phyloP scores from a whole-genome alignment of 1,140 invertebrate genomes.

The Plectrocnemia conspersa region DNA sequence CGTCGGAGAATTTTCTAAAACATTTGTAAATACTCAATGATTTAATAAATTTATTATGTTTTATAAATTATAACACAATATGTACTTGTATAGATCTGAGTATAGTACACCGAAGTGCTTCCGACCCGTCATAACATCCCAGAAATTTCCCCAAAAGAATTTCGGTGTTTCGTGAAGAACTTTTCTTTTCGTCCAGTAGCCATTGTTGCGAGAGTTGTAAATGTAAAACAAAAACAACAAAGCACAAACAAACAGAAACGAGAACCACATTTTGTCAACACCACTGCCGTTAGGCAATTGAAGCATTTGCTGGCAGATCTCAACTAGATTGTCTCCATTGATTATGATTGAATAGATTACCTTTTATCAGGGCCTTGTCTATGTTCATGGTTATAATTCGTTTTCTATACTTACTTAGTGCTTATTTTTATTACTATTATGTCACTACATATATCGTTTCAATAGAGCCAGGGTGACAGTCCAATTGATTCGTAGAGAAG shows the following conservation, averaged over 20 bases:
- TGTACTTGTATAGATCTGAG: slow-evolving; percentile 28
- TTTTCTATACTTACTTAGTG: too few relatives aligned
- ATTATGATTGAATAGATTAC: too few relatives aligned
- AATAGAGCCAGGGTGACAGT: too few relatives aligned
- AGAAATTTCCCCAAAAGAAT: slow-evolving; percentile 43
- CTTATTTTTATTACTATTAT: too few relatives aligned
- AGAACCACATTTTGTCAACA: too few relatives aligned
- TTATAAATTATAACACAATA: slow-evolving; percentile 1
- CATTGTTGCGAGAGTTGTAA: slow-evolving; percentile 38
- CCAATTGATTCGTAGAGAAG: too few relatives aligned
- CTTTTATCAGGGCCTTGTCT: too few relatives aligned
- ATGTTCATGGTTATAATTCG: too few relatives aligned
- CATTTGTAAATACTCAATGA: slow-evolving; percentile 4
- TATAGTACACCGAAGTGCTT: slow-evolving; percentile 30
- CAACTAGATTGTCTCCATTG: too few relatives aligned
- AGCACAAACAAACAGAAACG: neutral
- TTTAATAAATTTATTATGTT: neutral
- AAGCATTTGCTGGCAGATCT: too few relatives aligned
- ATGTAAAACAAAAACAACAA: slow-evolving; percentile 19
- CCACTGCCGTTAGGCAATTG: too few relatives aligned
- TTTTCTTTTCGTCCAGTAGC: slow-evolving; percentile 46
- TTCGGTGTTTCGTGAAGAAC: slow-evolving; percentile 46
- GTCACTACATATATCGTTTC: too few relatives aligned
- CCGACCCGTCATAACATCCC: slow-evolving; percentile 22
- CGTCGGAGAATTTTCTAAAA: slow-evolving; percentile 32